These are phyloP conservation scores for Brachyalestes nurse DNA, from an alignment of 2,797 vertebrate species.

Conservation along the genomic window DNA sequence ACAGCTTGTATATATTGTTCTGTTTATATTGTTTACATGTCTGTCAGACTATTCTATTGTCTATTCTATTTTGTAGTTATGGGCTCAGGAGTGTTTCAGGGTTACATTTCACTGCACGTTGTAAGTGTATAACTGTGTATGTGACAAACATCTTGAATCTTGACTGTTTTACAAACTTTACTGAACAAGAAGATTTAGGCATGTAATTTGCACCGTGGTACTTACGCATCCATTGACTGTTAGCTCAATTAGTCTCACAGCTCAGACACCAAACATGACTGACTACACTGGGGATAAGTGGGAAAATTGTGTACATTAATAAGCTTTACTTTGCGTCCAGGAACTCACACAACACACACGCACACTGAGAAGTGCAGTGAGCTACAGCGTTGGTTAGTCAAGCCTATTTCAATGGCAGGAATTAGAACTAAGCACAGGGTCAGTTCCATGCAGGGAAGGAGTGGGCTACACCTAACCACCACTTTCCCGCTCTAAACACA, in stretches of 20 bases:
- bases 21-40: too few species aligned
- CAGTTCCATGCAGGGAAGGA: constrained; percentile 2
- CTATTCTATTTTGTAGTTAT: too few species aligned
- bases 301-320: background rate
- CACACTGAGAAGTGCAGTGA: background rate
- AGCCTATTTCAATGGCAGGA: background rate
- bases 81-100: too few species aligned
- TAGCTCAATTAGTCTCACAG: background rate
- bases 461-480: background rate
- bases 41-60: too few species aligned
- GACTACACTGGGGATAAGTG: background rate
- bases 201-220: background rate
- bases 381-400: constrained; percentile 18
- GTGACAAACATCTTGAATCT: too few species aligned
- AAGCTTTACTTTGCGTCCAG: background rate
- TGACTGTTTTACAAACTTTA: background rate
- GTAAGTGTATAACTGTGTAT: too few species aligned
- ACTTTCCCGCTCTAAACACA: background rate
- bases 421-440: background rate
- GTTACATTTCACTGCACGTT: too few species aligned
- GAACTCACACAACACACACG: background rate
- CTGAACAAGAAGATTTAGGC: background rate
- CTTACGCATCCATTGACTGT: background rate
- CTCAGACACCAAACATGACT: background rate
- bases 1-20: too few species aligned